These are phyloP conservation scores for Cylloceria caligata DNA, from an alignment of 2,888 invertebrate species.

Conservation along the genomic window DNA sequence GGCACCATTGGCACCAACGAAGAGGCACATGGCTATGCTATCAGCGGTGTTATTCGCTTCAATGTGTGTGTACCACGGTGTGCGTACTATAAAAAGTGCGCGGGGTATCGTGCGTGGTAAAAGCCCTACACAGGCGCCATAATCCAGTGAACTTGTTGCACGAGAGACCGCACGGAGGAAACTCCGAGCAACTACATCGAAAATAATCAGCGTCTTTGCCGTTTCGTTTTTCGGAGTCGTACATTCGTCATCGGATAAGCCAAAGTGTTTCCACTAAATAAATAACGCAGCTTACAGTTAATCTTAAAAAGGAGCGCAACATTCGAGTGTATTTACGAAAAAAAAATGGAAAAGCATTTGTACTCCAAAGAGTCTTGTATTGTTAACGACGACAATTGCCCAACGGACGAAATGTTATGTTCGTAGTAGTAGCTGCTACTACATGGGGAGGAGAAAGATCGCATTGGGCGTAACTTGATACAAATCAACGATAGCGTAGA, in stretches of 20 bases:
- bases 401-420: conserved; percentile 14
- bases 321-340: background rate
- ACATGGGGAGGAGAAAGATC: conserved; percentile 12
- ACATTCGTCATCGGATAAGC: background rate
- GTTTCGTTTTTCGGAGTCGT: background rate
- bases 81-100: background rate
- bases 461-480: conserved; percentile 32
- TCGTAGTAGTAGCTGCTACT: background rate
- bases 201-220: background rate
- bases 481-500: background rate
- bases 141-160: conserved; percentile 45
- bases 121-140: conserved; percentile 21
- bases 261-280: background rate
- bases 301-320: no score
- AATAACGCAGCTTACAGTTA: background rate
- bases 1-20: background rate
- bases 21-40: background rate
- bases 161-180: background rate
- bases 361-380: background rate
- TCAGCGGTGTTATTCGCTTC: background rate
- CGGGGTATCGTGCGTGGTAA: background rate
- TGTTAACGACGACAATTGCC: conserved; percentile 13
- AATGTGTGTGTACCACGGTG: background rate
- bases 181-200: background rate
- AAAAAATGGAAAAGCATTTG: conserved; percentile 35